Percentiles rank a stretch among this genome's conserved stretches.
These are phyloP conservation scores for Priocnemis perturbator DNA, from an alignment of 2,888 invertebrate species.

Conservation along the genomic window DNA sequence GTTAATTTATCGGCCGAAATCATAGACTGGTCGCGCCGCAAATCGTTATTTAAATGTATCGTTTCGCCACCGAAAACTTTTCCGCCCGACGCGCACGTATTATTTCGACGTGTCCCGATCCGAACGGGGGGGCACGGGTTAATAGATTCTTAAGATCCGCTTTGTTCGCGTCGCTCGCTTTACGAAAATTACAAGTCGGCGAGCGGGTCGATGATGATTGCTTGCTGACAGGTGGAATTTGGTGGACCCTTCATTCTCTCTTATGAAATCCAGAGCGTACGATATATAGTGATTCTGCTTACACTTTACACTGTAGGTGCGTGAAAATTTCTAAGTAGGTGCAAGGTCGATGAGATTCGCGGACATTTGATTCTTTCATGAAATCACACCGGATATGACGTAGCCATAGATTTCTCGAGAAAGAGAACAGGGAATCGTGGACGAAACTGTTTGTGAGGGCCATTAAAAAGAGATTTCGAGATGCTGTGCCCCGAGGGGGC, in stretches of 20 bases:
- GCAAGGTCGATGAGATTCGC: too few relatives aligned
- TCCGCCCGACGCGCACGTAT: constrained; percentile 33
- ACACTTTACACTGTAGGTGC: too few relatives aligned
- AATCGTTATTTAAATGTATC: constrained; percentile 56
- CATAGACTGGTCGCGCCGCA: constrained; percentile 54
- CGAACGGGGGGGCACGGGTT: too few relatives aligned
- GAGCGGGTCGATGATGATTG: background rate
- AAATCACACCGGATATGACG: constrained; percentile 57
- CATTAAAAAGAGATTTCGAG: constrained; percentile 73
- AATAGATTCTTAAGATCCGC: too few relatives aligned
- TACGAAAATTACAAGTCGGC: background rate
- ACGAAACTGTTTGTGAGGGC: constrained; percentile 38
- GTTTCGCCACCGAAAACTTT: constrained; percentile 49
- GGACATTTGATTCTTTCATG: too few relatives aligned
- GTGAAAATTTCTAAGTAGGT: too few relatives aligned
- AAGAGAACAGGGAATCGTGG: constrained; percentile 33
- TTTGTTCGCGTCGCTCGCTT: too few relatives aligned
- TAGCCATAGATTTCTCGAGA: constrained; percentile 22
- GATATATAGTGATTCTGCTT: too few relatives aligned
- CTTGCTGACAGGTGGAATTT: background rate
- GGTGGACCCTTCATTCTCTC: background rate
- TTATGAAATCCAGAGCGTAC: too few relatives aligned
- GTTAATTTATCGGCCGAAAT: constrained; percentile 67
- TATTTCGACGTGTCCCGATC: background rate
- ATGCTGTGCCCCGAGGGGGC: constrained; percentile 43